Evolutionary conservation across 2,888 invertebrate species (phyloP).

Genomic region (Gibbula magus): DNA sequence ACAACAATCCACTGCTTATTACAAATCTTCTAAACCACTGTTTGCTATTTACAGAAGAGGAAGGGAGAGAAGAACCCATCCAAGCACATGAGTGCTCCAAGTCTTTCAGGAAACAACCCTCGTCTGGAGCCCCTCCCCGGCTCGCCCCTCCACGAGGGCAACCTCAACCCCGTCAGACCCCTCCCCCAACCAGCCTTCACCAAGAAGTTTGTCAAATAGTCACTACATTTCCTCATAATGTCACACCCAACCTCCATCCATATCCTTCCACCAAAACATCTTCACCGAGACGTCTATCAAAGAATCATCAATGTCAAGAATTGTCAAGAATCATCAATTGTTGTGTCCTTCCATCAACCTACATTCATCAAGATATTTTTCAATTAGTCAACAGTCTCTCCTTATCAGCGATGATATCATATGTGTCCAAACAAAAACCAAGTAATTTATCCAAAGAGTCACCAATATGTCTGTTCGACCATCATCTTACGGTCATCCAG

Average conservation of each 20-base stretch:
- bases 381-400: no score
- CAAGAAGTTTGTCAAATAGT: slow-evolving; percentile 70
- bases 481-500: no score
- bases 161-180: slow-evolving; percentile 69
- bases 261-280: no score
- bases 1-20: neutral
- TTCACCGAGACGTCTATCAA: no score
- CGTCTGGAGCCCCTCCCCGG: slow-evolving; percentile 72
- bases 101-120: slow-evolving; percentile 42
- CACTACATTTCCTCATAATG: neutral
- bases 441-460: no score
- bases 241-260: neutral
- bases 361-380: no score
- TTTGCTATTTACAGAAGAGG: slow-evolving; percentile 6
- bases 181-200: slow-evolving; percentile 67
- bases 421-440: no score
- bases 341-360: no score
- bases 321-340: no score
- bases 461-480: no score
- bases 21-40: neutral
- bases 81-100: slow-evolving; percentile 56
- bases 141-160: slow-evolving; percentile 71
- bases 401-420: no score
- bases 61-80: slow-evolving; percentile 18
- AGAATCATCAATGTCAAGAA: no score